These are phyloP conservation scores for Dipodomys stephensi DNA, from an alignment of 2,113 vertebrate genomes.

Conservation along the genomic window DNA sequence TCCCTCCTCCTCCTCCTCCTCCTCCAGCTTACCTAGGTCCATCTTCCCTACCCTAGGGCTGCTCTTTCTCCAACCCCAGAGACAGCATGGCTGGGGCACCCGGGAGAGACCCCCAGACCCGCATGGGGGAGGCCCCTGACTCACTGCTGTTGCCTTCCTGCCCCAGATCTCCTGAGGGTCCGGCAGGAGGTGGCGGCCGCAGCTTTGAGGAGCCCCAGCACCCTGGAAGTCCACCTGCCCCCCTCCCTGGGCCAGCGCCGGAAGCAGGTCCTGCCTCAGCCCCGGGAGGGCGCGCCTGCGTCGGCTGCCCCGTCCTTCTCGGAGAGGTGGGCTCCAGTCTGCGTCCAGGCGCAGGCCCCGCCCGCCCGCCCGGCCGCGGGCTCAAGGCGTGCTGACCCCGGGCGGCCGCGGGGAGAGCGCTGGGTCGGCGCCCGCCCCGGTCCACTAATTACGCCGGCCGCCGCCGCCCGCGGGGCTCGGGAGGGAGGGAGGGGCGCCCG, in stretches of 20 bases:
- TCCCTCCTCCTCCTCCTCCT: not conserved
- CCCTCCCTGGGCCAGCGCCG: slow-evolving; percentile 92
- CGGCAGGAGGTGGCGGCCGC: slow-evolving; percentile 94
- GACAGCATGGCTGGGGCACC: not conserved
- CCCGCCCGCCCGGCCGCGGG: not conserved
- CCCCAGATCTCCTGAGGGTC: slow-evolving; percentile 92
- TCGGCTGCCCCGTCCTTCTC: slow-evolving; percentile 89
- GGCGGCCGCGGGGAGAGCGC: too few species aligned
- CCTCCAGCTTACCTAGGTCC: not conserved
- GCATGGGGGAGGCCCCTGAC: not conserved
- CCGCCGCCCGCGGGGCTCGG: slow-evolving; percentile 83
- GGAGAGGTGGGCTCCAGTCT: slow-evolving; percentile 88
- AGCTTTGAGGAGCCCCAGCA: slow-evolving; percentile 89
- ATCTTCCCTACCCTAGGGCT: too few species aligned
- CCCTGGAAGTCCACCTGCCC: slow-evolving; percentile 94
- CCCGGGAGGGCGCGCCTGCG: slow-evolving; percentile 87
- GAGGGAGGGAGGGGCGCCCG: slow-evolving; percentile 89
- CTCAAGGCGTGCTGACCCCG: not conserved
- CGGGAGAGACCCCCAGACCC: not conserved
- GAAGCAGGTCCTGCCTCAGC: slow-evolving; percentile 96
- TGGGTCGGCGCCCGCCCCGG: too few species aligned
- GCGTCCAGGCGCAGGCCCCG: not conserved
- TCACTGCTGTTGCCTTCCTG: not conserved
- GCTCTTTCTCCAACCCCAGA: not conserved
- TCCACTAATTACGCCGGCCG: slow-evolving; percentile 89